These are phyloP conservation scores for Gephyroberyx darwinii DNA, from an alignment of 2,797 vertebrate species.

Conservation along the genomic window DNA sequence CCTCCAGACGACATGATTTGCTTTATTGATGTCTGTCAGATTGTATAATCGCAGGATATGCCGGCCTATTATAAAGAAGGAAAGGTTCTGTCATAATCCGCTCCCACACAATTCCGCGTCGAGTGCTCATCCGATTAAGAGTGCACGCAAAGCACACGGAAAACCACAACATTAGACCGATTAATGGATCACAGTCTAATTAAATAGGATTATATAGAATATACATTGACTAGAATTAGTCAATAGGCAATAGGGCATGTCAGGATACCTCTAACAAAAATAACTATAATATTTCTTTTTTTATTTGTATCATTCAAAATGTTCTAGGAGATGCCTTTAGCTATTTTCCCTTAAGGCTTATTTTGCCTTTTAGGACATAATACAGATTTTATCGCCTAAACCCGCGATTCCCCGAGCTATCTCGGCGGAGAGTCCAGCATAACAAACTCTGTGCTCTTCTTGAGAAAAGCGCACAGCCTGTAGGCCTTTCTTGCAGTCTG, in stretches of 20 bases:
- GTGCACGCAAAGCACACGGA: constrained; percentile 34
- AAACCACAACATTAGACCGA: constrained; percentile 44
- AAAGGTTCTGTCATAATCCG: constrained; percentile 48
- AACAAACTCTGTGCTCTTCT: no score
- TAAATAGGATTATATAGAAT: constrained; percentile 58
- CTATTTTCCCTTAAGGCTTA: background rate
- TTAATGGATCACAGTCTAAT: constrained; percentile 53
- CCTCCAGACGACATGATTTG: constrained; percentile 50
- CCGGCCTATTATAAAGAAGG: constrained; percentile 55
- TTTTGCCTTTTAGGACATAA: no score
- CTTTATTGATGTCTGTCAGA: constrained; percentile 66
- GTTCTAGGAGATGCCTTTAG: background rate
- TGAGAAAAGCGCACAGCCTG: no score
- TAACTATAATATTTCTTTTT: no score
- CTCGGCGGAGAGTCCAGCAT: no score
- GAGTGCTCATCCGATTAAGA: constrained; percentile 60
- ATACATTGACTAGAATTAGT: constrained; percentile 15
- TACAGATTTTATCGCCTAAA: no score
- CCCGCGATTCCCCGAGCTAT: no score
- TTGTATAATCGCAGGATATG: constrained; percentile 58
- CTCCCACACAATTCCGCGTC: constrained; percentile 46
- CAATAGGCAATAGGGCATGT: constrained; percentile 9
- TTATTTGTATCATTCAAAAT: no score
- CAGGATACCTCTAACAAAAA: background rate
- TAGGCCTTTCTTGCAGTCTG: background rate